phyloP scores from a whole-genome alignment of 1,140 invertebrate genomes.

The Dinothrombium tinctorium region DNA sequence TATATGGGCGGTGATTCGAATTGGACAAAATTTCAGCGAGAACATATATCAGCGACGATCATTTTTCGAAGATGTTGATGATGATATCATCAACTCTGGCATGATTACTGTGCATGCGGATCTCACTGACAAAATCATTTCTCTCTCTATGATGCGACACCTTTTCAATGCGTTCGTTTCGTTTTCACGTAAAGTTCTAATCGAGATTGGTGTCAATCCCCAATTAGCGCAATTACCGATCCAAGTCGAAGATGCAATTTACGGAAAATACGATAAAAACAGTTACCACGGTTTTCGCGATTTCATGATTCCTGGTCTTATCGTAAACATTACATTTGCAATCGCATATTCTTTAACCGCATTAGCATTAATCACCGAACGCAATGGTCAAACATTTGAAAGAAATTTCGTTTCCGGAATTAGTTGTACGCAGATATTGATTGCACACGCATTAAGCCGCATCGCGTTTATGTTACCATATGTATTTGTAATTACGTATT shows the following conservation, averaged over 20 bases:
- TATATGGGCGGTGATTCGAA: conserved; percentile 13
- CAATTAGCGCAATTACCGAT: conserved; percentile 13
- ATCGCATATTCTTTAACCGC: conserved; percentile 78
- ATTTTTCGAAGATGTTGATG: background rate
- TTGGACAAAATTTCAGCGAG: conserved; percentile 7
- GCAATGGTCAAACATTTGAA: conserved; percentile 62
- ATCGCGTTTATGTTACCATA: background rate
- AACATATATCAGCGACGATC: background rate
- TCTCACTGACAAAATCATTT: conserved; percentile 1
- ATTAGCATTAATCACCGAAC: conserved; percentile 64
- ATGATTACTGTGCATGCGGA: conserved; percentile 2
- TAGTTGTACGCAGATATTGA: conserved; percentile 58
- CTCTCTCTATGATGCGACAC: background rate
- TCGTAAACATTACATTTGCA: conserved; percentile 80
- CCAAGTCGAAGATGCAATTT: conserved; percentile 54
- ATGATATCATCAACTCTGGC: background rate
- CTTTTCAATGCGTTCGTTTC: background rate
- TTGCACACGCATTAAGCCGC: conserved; percentile 34
- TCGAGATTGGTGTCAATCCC: background rate
- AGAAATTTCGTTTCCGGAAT: conserved; percentile 70
- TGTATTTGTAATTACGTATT: background rate
- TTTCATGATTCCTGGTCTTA: conserved; percentile 84
- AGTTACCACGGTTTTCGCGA: conserved; percentile 3
- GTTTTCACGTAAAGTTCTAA: background rate
- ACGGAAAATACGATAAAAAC: conserved; percentile 31